Evolutionary conservation across 2,113 vertebrate genomes (phyloP).

Genomic region (Chitala chitala): DNA sequence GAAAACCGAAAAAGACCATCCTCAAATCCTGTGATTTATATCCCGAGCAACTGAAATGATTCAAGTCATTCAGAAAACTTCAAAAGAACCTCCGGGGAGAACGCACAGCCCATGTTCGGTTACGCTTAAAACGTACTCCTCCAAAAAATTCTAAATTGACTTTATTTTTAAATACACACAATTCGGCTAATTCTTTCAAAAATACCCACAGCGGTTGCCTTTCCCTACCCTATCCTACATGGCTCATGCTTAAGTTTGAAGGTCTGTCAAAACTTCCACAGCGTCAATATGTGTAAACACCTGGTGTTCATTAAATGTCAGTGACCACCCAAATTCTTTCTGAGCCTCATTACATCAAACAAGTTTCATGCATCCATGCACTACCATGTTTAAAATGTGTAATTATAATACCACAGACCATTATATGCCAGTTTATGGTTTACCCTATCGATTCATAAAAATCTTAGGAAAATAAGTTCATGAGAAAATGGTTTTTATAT

Average conservation of each 20-base stretch:
- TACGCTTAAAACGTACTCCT: neutral
- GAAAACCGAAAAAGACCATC: constrained; percentile 55
- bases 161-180: neutral
- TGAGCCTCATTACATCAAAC: neutral
- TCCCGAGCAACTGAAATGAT: constrained; percentile 44
- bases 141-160: neutral
- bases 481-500: too few relatives aligned
- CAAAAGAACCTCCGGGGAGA: neutral
- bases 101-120: neutral
- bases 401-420: too few relatives aligned
- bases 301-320: neutral
- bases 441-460: too few relatives aligned
- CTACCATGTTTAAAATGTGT: too few relatives aligned
- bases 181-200: neutral
- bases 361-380: neutral
- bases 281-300: neutral
- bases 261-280: too few relatives aligned
- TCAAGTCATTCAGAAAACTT: neutral
- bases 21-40: constrained; percentile 50
- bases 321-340: neutral
- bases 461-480: too few relatives aligned
- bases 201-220: too few relatives aligned
- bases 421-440: too few relatives aligned
- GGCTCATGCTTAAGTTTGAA: too few relatives aligned
- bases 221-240: neutral